Percentiles rank a stretch among this genome's conserved stretches.
These are phyloP conservation scores for Julus scanicus DNA, from an alignment of 2,888 invertebrate genomes.

Conservation along the genomic window DNA sequence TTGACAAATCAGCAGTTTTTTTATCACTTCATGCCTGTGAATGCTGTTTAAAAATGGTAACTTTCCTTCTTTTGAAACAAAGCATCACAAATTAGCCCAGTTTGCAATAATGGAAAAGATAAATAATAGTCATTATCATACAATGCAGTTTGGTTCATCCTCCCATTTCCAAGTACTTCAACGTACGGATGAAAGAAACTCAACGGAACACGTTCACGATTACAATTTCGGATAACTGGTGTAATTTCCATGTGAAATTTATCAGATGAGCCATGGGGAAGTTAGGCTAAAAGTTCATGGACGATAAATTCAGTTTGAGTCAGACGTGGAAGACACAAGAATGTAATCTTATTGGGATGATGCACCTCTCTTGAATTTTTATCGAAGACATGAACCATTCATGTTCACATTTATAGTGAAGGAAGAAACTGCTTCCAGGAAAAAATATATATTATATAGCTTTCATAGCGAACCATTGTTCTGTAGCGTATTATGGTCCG, in stretches of 20 bases:
- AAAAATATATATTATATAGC: neutral
- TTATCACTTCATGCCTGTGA: too few species aligned
- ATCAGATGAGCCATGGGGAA: conserved; percentile 6
- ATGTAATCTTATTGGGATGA: conserved; percentile 1
- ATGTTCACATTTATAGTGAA: neutral
- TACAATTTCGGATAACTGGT: neutral
- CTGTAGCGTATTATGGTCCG: neutral
- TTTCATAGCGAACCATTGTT: neutral
- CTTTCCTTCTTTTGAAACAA: neutral
- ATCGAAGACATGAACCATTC: neutral
- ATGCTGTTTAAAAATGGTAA: too few species aligned
- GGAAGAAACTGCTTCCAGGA: neutral
- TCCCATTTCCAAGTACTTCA: neutral
- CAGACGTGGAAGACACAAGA: neutral
- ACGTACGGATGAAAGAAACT: neutral
- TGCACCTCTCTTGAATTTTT: neutral
- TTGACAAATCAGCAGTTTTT: too few species aligned
- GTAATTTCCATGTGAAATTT: conserved; percentile 28
- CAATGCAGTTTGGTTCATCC: conserved; percentile 17
- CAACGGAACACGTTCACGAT: neutral
- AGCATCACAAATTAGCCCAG: neutral
- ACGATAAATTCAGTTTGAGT: neutral
- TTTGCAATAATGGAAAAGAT: neutral
- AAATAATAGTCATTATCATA: neutral
- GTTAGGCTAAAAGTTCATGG: neutral